Evolutionary conservation across 1,140 invertebrate species (phyloP), one percentile per base, ranked within the genome.

Genomic region (Micrasema minimum): DNA sequence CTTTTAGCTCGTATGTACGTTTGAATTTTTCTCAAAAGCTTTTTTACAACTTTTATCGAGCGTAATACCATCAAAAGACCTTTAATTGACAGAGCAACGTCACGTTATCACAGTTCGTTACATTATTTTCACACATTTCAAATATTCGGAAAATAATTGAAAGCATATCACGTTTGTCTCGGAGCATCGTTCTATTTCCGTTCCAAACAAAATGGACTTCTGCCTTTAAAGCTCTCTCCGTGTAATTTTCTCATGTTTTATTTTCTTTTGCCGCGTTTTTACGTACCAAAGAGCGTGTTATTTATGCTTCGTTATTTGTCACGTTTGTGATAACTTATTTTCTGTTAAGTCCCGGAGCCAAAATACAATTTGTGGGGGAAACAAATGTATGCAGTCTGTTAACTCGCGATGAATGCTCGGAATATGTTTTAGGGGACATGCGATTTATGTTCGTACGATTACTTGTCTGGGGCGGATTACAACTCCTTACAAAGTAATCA

Each of bases 251-350:
- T 18, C 37, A 37, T 26, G 55, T 59, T 59, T 59, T 37, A 18
- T 59, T 59, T 59, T 5, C 38, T 20, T n/a, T n/a, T 23, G 23
- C n/a, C n/a, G 31, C 38, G 35, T 59, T 59, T 38, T 59, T 41
- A n/a, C 50, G 55, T 38, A 38, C 55, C 31, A 16, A 37, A n/a
- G 55, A 14, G 18, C 14, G 55, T 22, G 55, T 59, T 59, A 38
- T 59, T 59, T 59, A 59, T 59, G 55, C 16, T 10, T 31, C 16
- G 16, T 59, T 59, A 37, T 59, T 59, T 59, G 55, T 59, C 55
- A 59, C 55, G 26, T 38, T 59, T 16, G 35, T 31, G 6, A 41
- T 59, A 37, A 59, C 16, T 37, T 59, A 20, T 38, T 59, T 59
- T 38, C 35, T 38, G 23, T 16, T 6, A 31, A 16, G 14, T 59